Percentiles rank a stretch among this genome's conserved stretches.
Conservation (phyloP, 2,797 vertebrate species). For the Lepidocolaptes lacrymiger region DNA sequence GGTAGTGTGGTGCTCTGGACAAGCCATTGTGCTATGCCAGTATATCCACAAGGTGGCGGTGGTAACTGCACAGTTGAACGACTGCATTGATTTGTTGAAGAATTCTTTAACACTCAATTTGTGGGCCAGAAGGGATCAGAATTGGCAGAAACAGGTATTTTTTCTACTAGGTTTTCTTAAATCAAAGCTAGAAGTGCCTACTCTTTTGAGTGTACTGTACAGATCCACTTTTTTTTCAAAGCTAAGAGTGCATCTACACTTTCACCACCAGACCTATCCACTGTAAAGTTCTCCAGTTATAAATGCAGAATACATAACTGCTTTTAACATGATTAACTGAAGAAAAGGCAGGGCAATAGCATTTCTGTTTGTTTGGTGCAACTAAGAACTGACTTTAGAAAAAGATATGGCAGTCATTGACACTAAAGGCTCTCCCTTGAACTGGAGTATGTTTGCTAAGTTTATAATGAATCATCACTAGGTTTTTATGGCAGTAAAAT, state of each 20-base stretch:
- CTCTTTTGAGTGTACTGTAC: not conserved
- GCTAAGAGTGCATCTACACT: not conserved
- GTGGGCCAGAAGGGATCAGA: not conserved
- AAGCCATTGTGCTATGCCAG: not conserved
- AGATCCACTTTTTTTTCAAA: not conserved
- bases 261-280: not conserved
- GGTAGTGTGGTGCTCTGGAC: too few relatives aligned
- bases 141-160: not conserved
- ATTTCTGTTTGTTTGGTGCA: not conserved
- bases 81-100: not conserved
- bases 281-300: not conserved
- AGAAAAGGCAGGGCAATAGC: not conserved
- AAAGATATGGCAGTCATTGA: not conserved
- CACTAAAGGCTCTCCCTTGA: not conserved
- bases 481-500: not conserved
- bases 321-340: not conserved
- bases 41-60: slow-evolving; percentile 65
- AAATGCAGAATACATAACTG: not conserved
- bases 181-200: not conserved
- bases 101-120: not conserved
- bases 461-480: not conserved
- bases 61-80: not conserved
- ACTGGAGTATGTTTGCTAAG: not conserved
- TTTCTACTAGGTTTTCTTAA: not conserved
- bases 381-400: not conserved